These are phyloP conservation scores for Albula goreensis DNA, from an alignment of 2,113 vertebrate genomes.

Conservation along the genomic window DNA sequence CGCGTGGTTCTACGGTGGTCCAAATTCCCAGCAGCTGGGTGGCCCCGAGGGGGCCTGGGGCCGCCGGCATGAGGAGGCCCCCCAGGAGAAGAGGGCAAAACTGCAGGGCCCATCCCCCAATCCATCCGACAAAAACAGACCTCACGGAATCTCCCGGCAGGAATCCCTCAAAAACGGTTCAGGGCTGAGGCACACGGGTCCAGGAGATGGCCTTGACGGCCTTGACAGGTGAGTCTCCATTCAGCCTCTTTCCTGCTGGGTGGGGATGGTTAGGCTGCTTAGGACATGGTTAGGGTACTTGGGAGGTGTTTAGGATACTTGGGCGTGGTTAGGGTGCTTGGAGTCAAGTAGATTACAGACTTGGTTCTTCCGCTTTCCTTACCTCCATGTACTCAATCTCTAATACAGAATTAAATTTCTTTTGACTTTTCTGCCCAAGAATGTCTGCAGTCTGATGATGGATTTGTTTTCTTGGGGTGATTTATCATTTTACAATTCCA, in stretches of 20 bases:
- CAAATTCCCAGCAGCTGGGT: constrained; percentile 69
- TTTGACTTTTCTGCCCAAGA: too few species aligned
- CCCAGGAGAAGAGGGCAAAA: constrained; percentile 95
- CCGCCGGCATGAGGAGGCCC: constrained; percentile 76
- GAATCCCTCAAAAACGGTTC: constrained; percentile 79
- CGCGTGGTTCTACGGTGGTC: constrained; percentile 84
- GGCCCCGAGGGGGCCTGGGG: constrained; percentile 62
- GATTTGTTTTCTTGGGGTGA: too few species aligned
- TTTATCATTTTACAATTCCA: too few species aligned
- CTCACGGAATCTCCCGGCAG: constrained; percentile 82
- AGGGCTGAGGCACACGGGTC: constrained; percentile 67
- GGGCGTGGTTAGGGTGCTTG: background rate
- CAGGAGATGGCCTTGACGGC: constrained; percentile 31
- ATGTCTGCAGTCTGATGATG: too few species aligned
- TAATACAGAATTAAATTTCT: too few species aligned
- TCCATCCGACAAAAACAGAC: constrained; percentile 80
- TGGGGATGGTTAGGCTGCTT: background rate
- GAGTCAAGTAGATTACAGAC: too few species aligned
- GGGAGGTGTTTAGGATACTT: background rate
- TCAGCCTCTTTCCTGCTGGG: background rate
- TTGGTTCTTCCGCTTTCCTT: background rate
- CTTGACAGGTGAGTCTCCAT: constrained; percentile 38
- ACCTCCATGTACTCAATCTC: too few species aligned
- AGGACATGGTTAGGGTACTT: background rate
- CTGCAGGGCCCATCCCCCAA: constrained; percentile 81